Evolutionary conservation across 2,888 invertebrate species (phyloP).

Genomic region (Meiosimyza platycephala): DNA sequence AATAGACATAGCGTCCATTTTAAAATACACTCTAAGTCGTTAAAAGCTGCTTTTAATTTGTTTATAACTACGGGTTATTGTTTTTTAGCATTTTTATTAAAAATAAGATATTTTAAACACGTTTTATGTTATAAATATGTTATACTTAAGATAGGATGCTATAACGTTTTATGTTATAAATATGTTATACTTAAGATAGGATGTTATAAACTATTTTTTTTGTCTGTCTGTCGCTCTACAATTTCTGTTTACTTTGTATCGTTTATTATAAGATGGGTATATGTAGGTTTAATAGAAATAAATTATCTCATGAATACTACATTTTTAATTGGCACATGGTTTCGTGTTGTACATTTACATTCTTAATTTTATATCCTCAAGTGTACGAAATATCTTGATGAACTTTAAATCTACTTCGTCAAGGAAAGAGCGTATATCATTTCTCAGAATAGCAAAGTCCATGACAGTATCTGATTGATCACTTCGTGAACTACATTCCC

Average conservation of each 20-base stretch:
- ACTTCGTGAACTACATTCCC: constrained; percentile 33
- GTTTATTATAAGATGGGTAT: not conserved
- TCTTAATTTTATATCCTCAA: constrained; percentile 62
- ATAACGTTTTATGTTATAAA: no score
- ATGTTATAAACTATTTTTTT: constrained; percentile 8
- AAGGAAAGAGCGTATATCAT: constrained; percentile 61
- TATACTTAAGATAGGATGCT: no score
- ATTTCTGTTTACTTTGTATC: not conserved
- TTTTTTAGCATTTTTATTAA: no score
- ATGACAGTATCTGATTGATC: constrained; percentile 55
- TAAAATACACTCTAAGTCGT: no score
- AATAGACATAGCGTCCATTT: no score
- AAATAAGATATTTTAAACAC: no score
- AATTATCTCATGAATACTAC: not conserved
- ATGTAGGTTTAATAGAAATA: not conserved
- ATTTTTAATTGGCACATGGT: no score
- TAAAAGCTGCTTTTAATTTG: no score
- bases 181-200: no score
- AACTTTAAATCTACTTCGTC: constrained; percentile 62
- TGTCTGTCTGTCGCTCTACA: constrained; percentile 14
- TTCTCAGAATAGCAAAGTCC: constrained; percentile 62
- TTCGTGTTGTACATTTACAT: constrained; percentile 43
- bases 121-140: no score
- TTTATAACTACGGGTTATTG: no score
- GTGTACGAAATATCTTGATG: constrained; percentile 59